Evolutionary conservation across 30 jellyfish, hydroid and myxozoan genomes (phyloP), one percentile per base, ranked within the genome.

Genomic region (Aurelia coerulea): DNA sequence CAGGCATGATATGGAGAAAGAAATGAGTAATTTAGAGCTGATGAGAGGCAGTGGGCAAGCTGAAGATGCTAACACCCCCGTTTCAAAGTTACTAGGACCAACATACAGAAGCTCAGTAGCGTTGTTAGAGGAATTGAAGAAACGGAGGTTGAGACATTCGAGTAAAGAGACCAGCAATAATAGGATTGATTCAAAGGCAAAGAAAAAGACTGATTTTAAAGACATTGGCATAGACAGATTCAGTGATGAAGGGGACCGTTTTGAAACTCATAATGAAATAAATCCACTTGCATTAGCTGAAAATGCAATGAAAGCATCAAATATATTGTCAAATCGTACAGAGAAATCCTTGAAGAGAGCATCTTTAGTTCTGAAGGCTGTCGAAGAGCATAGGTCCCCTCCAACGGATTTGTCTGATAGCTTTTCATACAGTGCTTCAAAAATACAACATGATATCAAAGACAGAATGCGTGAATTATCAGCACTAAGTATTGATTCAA

Each of bases 311-410:
- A 76, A 77, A 58, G 90, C 96, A 2, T 87, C 96, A 9, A 50
- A 66, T 16, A 41, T 87, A 14, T 77, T 87, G 53, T 87, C 96
- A 9, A 51, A 42, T 35, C 37, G 81, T 29, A 87, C 90, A 10
- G 90, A 78, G 80, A 78, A 87, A 64, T 87, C 96, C 17, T 68
- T 87, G 39, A 87, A 76, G 62, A 29, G 88, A 34, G 96, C 96
- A 35, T 65, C 85, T 3, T n/a, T 66, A n/a, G 90, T 87, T 12
- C 67, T 87, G 60, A 74, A 83, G 29, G 92, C 92, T 1, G 84
- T 83, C 13, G 76, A 71, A 79, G 86, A 83, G 73, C 92, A 83
- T 29, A 70, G 84, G 37, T 34, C 92, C 14, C 92, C 92, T 14
- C 92, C 92, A 1, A 60, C 62, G 11, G 74, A 83, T 60, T 54